Percentiles rank a stretch among this genome's conserved stretches.
These are phyloP conservation scores for Ceryle rudis DNA, from an alignment of 2,797 vertebrate genomes.

Conservation along the genomic window DNA sequence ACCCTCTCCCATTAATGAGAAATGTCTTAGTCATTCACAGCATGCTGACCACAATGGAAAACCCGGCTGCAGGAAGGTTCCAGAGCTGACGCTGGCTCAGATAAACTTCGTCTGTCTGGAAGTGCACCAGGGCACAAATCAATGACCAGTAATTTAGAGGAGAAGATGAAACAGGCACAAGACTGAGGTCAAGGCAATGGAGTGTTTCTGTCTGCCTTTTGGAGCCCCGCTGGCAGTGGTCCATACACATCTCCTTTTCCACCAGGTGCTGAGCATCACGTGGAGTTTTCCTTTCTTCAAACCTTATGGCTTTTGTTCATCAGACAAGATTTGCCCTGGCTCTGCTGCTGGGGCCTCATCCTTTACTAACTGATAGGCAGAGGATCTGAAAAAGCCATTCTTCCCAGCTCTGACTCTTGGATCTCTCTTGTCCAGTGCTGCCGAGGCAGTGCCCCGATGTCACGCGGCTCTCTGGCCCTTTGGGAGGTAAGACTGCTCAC, in stretches of 20 bases:
- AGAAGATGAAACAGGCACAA: background rate
- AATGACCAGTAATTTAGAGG: background rate
- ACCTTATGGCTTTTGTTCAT: rapidly evolving
- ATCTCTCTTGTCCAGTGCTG: background rate
- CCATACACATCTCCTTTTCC: background rate
- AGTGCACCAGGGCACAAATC: background rate
- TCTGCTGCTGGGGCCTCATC: background rate
- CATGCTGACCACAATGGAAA: background rate
- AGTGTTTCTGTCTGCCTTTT: background rate
- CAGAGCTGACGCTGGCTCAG: background rate
- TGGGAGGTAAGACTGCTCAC: background rate
- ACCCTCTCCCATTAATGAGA: background rate
- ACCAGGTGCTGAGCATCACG: background rate
- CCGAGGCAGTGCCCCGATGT: background rate
- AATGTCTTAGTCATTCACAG: background rate
- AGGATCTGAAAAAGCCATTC: background rate
- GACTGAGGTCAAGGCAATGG: background rate
- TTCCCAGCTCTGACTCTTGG: background rate
- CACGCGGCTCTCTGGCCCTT: rapidly evolving
- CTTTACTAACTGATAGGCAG: background rate
- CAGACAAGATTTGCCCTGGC: background rate
- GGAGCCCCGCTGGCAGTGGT: rapidly evolving
- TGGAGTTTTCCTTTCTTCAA: background rate
- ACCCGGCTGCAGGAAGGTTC: background rate
- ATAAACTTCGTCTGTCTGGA: background rate